Percentiles rank a stretch among this genome's conserved stretches.
phyloP scores from a whole-genome alignment of 1,140 invertebrate genomes.

The Drosophila cardini region DNA sequence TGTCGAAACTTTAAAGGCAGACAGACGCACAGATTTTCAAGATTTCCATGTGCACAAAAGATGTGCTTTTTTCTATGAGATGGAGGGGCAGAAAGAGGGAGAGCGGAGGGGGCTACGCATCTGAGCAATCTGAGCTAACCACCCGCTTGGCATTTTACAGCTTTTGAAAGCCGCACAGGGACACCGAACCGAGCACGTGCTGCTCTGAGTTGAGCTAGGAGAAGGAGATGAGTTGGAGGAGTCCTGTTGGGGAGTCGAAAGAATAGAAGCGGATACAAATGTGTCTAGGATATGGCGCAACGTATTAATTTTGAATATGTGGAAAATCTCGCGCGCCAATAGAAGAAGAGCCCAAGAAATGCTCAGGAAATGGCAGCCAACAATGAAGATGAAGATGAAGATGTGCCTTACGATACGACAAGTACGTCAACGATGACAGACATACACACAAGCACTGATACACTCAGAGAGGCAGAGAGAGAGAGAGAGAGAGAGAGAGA shows the following conservation, averaged over 20 bases:
- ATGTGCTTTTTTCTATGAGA: conserved; percentile 7
- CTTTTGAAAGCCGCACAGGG: conserved; percentile 58
- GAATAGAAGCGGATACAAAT: conserved; percentile 54
- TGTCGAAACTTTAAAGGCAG: conserved; percentile 32
- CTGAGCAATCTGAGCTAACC: conserved; percentile 36
- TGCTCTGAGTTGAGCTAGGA: conserved; percentile 26
- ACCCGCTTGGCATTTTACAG: conserved; percentile 63
- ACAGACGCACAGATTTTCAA: conserved; percentile 13
- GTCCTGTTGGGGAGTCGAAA: background rate
- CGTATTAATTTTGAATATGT: conserved; percentile 83
- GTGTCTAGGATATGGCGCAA: conserved; percentile 78
- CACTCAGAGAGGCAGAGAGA: conserved; percentile 4
- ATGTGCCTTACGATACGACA: conserved; percentile 75
- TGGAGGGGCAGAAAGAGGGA: background rate
- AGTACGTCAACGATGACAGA: conserved; percentile 62
- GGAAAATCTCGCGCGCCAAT: conserved; percentile 72
- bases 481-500: too few relatives aligned
- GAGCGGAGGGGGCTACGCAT: conserved; percentile 7
- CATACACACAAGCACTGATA: background rate
- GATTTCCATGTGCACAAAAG: conserved; percentile 42
- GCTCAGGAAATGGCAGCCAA: conserved; percentile 74
- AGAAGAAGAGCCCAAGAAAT: conserved; percentile 25
- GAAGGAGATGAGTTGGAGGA: too few relatives aligned
- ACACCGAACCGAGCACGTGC: conserved; percentile 60
- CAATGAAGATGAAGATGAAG: conserved; percentile 70